Evolutionary conservation across 2,113 vertebrate species (phyloP), one percentile per base, ranked within the genome.

Genomic region (Bagarius yarrelli): DNA sequence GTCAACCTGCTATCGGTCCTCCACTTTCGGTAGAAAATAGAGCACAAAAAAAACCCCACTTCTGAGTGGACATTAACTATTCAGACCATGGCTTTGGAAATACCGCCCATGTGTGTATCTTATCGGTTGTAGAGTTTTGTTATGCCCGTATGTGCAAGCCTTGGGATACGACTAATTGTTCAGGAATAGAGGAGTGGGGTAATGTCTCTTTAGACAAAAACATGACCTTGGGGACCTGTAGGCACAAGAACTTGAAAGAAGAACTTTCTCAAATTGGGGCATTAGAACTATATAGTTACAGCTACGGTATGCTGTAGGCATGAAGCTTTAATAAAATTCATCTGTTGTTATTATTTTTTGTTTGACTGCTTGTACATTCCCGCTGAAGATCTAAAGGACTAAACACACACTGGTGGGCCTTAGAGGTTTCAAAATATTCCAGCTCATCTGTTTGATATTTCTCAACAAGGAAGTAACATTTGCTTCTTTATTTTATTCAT

Each of bases 171-270:
- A 40, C 4, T 59, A 75, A 75, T 40, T 57, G 4, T 36, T 18
- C 19, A 25, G 53, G 19, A 12, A 75, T 16, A 16, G 16, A 32
- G 6, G 21, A 36, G 34, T 40, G 55, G 2, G 8, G 13, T 36
- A 40, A 34, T 70, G 16, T 71, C 67, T 71, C 21, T 19, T 73
- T 55, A 73, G 50, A 73, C 50, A 72, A 52, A 40, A 30, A 32
- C 52, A 40, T 57, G 72, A 74, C 52, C 30, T 75, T 75, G 30
- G 21, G 30, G 53, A 56, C 32, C 27, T 1, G 36, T 40, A 74
- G 52, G 30, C 27, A 75, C 12, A 3, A 2, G 47, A 36, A 6
- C 12, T 57, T 75, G 21, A 56, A 36, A 55, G 30, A 55, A 34
- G 30, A 32, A 18, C 34, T 75, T 36, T 74, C 30, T 23, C 1